Percentiles rank a stretch among this genome's conserved stretches.
These are phyloP conservation scores for Dicentrarchus labrax DNA, from an alignment of 2,113 vertebrate species.

Conservation along the genomic window DNA sequence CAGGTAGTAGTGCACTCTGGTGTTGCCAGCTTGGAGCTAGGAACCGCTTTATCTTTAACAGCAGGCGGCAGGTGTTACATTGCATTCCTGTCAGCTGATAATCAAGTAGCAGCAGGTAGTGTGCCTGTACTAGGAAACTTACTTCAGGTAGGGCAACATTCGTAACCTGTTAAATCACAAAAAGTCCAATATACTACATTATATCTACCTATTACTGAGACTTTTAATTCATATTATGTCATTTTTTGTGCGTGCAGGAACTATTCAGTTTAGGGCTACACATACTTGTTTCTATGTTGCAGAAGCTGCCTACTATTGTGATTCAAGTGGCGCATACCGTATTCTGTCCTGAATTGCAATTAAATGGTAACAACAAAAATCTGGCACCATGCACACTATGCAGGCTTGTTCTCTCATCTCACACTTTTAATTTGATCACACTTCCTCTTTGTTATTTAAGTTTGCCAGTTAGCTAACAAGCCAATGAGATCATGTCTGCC, in stretches of 20 bases:
- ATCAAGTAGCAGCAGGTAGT: slow-evolving; percentile 15
- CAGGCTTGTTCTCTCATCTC: slow-evolving; percentile 17
- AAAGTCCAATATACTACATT: not conserved
- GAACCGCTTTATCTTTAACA: not conserved
- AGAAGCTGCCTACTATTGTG: no score
- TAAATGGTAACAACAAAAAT: slow-evolving; percentile 16
- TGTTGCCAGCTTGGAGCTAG: not conserved
- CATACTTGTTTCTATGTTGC: no score
- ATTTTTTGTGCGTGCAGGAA: not conserved
- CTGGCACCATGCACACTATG: not conserved
- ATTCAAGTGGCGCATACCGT: no score
- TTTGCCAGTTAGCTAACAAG: not conserved
- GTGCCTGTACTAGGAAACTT: not conserved
- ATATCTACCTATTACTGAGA: not conserved
- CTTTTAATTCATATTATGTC: not conserved
- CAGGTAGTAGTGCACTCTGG: not conserved
- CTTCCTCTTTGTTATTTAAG: slow-evolving; percentile 36
- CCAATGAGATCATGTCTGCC: slow-evolving; percentile 40
- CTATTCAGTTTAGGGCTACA: not conserved
- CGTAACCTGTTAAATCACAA: not conserved
- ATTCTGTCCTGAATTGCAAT: not conserved
- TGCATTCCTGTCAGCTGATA: slow-evolving; percentile 24
- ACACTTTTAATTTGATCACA: slow-evolving; percentile 26
- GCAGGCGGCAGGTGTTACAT: slow-evolving; percentile 8
- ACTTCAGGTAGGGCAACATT: not conserved